A percentile compares a stretch with the other conserved stretches of the same genome.
phyloP scores from a whole-genome alignment of 2,113 vertebrate species.

The Sorex araneus region DNA sequence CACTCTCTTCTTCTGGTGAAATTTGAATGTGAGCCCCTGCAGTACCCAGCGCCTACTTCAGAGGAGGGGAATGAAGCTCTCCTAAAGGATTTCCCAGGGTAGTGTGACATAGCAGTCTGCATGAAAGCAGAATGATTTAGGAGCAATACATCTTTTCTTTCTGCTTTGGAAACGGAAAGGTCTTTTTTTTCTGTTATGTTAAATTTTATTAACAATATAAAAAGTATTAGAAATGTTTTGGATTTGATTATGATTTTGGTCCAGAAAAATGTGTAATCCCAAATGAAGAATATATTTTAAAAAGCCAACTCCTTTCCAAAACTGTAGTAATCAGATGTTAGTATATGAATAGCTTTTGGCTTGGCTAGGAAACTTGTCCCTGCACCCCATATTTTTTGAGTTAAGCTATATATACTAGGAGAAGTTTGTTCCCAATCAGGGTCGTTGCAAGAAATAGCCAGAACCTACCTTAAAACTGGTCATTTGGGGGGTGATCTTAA shows the following conservation, averaged over 20 bases:
- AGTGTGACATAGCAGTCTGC: neutral
- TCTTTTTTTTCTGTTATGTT: slow-evolving; percentile 61
- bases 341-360: slow-evolving; percentile 66
- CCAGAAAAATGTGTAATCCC: slow-evolving; percentile 74
- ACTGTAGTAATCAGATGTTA: slow-evolving; percentile 62
- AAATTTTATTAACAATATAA: slow-evolving; percentile 66
- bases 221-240: slow-evolving; percentile 67
- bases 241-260: slow-evolving; percentile 71
- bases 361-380: slow-evolving; percentile 46
- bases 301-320: slow-evolving; percentile 71
- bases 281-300: slow-evolving; percentile 70
- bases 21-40: neutral
- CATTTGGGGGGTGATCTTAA: neutral
- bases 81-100: neutral
- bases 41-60: neutral
- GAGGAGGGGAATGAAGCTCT: neutral
- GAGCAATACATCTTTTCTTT: slow-evolving; percentile 17
- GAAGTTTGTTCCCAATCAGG: slow-evolving; percentile 46
- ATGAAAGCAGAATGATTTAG: neutral
- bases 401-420: slow-evolving; percentile 45
- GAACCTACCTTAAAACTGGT: neutral
- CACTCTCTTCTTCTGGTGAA: neutral
- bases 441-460: slow-evolving; percentile 42
- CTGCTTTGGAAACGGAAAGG: slow-evolving; percentile 62
- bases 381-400: slow-evolving; percentile 40